Base-by-base conservation (phyloP, 2,797 vertebrate genomes). In the Xyrichtys novacula region DNA sequence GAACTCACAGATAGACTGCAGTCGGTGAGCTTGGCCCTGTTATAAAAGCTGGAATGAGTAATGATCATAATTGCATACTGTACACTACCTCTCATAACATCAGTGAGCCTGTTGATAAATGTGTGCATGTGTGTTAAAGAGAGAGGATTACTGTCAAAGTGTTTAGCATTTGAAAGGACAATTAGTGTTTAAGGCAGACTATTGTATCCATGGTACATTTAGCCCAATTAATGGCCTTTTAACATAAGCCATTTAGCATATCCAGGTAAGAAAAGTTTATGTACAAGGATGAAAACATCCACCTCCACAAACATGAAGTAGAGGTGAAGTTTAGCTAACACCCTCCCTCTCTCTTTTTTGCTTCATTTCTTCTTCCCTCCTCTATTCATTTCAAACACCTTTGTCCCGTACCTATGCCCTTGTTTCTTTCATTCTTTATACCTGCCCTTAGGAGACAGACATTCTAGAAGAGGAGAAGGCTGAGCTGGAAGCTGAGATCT, bases 1-100 rank as follows among this genome's bases (percentile, higher is more conserved):
- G 97, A 99, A 71, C 94, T 99, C 74, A 99, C 97, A 0, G 97
- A 99, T 78, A 93, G 95, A 75, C 94, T 99, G 57, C 97, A 98
- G 89, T 96, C 95, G 93, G 97, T 98, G 89, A 98, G 97, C 70
- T 25, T 72, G 60, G 62, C 59, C 58, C 31, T 60, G 40, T 67
- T 84, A n/a, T 71, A 57, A 48, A 38, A 69, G 58, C 71, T 56
- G 59, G 15, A 75, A 60, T 70, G 40, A 83, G 36, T 73, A 68
- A 77, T 72, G 52, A 78, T 70, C 5, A 78, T 66, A 78, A 76
- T 85, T 75, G 63, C 25, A 73, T 48, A 47, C 43, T 73, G 49
- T 31, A 73, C 4, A 10, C 74, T 72, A 59, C 57, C 52, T 71
- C 46, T 40, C 31, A 29, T 58, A 58, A 39, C 50, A 74, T 40